Base-by-base conservation (phyloP, 2,888 invertebrate species). In the Brachypalpus laphriformis region DNA sequence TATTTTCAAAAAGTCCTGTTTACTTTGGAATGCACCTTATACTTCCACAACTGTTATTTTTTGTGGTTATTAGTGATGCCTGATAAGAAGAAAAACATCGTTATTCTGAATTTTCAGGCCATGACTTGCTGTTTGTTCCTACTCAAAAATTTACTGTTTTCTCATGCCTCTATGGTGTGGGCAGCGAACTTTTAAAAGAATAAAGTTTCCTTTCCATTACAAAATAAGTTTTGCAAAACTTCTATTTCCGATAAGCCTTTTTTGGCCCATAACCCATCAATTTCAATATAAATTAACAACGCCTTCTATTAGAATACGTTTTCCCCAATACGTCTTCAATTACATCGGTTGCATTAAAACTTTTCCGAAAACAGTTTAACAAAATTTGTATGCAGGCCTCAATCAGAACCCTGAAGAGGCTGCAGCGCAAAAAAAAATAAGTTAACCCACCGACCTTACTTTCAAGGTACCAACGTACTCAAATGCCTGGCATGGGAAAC, bases 361-460 rank as follows among this genome's bases (percentile, higher is more conserved):
- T 51, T 65, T 22, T 65, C n/a, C 5, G n/a, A 18, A 18, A 31
- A 22, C 18, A 9, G 2, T 20, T 11, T 22, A 5, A 25, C 9
- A 22, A 3, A 40, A 49, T 66, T 51, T 34, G 49, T 49, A 65
- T 47, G 63, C 28, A 47, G 31, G 20, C 1, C 56, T 47, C 11
- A 31, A 49, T 3, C 9, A 1, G 7, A 16, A 8, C 6, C 25
- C 9, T 0, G 2, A 16, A 56, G 20, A 7, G 31, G 20, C 28
- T 3, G 25, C 25, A 25, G 25, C 25, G 25, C 20, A 11, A 7
- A 28, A 22, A 16, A n/a, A 1, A 37, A 16, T 8, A 14, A 25
- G n/a, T 11, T 25, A 34, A 28, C 34, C 34, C 25, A 16, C 25
- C 25, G 47, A 47, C 63, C 37, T 74, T 31, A n/a, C 20, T 9